Percentiles rank a stretch among this genome's conserved stretches.
Evolutionary conservation across 2,797 vertebrate species (phyloP).

Genomic region (Anguilla megastoma): DNA sequence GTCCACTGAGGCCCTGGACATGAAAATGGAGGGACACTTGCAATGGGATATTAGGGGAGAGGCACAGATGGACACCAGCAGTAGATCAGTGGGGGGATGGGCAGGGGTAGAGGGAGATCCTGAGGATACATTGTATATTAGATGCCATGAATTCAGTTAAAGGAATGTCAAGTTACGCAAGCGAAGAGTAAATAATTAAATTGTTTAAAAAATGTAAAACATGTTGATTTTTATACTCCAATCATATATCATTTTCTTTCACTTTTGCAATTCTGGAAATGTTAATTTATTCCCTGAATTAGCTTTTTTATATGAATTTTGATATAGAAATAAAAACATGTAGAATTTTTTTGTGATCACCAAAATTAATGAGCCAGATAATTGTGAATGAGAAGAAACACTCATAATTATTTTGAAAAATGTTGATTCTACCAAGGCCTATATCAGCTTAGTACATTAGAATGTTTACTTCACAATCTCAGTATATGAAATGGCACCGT

Average conservation of each 20-base stretch:
- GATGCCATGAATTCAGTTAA: not conserved
- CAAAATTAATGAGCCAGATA: not conserved
- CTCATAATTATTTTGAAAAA: no score
- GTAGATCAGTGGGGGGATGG: not conserved
- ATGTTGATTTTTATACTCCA: not conserved
- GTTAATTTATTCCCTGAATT: not conserved
- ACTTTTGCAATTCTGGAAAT: not conserved
- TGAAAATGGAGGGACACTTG: not conserved
- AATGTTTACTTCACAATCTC: not conserved
- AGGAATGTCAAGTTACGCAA: not conserved
- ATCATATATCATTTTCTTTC: not conserved
- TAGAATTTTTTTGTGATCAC: not conserved
- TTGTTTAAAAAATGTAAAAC: not conserved
- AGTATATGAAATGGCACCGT: not conserved
- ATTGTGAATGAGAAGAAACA: no score
- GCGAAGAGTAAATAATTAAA: not conserved
- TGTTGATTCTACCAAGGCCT: no score
- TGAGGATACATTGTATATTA: not conserved
- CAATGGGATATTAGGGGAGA: not conserved
- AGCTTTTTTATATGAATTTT: not conserved
- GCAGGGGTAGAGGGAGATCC: not conserved
- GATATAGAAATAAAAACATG: not conserved
- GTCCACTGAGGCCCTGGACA: not conserved
- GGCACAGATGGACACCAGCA: not conserved
- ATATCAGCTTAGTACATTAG: not conserved